Conservation (phyloP, 2,888 invertebrate species). For the Epicampocera succincta region DNA sequence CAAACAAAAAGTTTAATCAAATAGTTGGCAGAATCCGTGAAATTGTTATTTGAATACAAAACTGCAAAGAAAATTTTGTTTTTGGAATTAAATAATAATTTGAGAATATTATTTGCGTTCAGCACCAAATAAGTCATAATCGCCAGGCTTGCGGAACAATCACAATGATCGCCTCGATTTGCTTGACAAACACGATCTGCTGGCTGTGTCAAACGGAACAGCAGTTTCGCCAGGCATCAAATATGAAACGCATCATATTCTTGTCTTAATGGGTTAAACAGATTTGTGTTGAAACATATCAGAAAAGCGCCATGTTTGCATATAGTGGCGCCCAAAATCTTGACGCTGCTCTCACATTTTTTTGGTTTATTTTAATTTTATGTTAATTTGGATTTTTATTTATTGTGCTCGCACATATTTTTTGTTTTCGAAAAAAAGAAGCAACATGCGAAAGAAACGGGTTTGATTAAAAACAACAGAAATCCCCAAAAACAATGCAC, state of each 20-base stretch:
- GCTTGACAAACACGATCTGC: too few relatives aligned
- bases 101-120: too few relatives aligned
- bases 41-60: too few relatives aligned
- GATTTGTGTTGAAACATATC: background rate
- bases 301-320: conserved; percentile 10
- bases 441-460: conserved; percentile 35
- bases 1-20: too few relatives aligned
- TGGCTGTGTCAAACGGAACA: too few relatives aligned
- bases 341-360: conserved; percentile 1
- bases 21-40: too few relatives aligned
- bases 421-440: background rate
- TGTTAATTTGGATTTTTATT: conserved; percentile 48
- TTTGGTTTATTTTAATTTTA: conserved; percentile 52
- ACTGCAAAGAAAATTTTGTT: too few relatives aligned
- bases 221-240: too few relatives aligned
- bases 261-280: background rate
- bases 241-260: background rate
- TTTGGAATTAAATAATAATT: too few relatives aligned
- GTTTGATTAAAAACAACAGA: conserved; percentile 29
- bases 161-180: too few relatives aligned
- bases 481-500: background rate
- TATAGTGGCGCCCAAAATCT: conserved; percentile 59
- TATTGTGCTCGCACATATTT: conserved; percentile 21
- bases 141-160: too few relatives aligned
- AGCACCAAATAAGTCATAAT: too few relatives aligned